Base-by-base conservation (phyloP, 1,140 invertebrate species). In the Scaptomyza hsui region DNA sequence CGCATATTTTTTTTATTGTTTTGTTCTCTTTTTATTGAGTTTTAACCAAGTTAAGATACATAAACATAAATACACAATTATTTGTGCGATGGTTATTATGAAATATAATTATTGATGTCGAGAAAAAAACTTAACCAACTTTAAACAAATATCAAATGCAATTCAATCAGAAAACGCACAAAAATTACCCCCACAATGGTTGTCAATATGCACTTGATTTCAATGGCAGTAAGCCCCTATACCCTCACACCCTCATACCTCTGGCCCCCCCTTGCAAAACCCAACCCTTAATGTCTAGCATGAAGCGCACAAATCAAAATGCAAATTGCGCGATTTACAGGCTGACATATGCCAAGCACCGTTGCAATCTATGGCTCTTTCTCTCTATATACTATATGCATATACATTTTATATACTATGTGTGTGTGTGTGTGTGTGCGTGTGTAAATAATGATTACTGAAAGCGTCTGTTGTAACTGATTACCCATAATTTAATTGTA, bases 401-500 rank as follows among this genome's bases (percentile, higher is more conserved):
- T 32, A 24, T 45, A 44, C 21, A 15, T 3, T 37, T 45, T 75
- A 55, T 21, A 35, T 9, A 42, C n/a, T 41, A 47, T 32, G 3
- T 35, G 48, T 4, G 44, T 51, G 52, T 39, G 16, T 13, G n/a
- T 49, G 24, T 26, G 13, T 51, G 5, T 24, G 13, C 15, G 9
- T 52, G 48, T 56, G 70, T 81, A 86, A 81, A 85, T 85, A 85
- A 85, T 86, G 81, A 81, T 85, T 86, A 81, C 81, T 88, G 81
- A 86, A 86, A 75, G 77, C 77, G 73, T 81, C 81, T 86, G 81
- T 81, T 85, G 81, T 86, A 69, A 81, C 81, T 85, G 77, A 85
- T 85, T 85, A 81, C 81, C 81, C 81, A 85, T 85, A 86, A 85
- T 88, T 86, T 80, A 85, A 85, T 86, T 85, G 81, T 86, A 81